A percentile compares a stretch with the other conserved stretches of the same genome.
These are phyloP conservation scores for Ferdinandea cuprea DNA, from an alignment of 2,888 invertebrate species.

Conservation along the genomic window DNA sequence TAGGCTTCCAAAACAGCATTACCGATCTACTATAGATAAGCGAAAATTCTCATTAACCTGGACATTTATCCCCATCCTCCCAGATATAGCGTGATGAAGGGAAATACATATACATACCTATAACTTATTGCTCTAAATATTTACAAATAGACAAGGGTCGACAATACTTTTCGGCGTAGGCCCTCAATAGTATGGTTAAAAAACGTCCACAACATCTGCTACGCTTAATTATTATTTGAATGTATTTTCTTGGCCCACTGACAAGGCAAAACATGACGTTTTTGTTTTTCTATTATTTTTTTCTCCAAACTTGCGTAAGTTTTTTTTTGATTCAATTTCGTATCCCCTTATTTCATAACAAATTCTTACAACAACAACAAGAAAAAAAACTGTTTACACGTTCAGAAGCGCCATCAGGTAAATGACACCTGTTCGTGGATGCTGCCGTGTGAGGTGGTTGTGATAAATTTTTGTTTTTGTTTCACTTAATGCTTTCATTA, in stretches of 20 bases:
- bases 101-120: no score
- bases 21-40: neutral
- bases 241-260: slow-evolving; percentile 35
- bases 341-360: slow-evolving; percentile 42
- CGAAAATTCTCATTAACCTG: neutral
- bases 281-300: slow-evolving; percentile 10
- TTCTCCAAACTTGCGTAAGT: slow-evolving; percentile 38
- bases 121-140: slow-evolving; percentile 21
- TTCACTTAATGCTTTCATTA: neutral
- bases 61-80: neutral
- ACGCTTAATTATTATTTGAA: slow-evolving; percentile 3
- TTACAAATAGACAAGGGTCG: slow-evolving; percentile 10
- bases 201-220: slow-evolving; percentile 9
- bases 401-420: slow-evolving; percentile 30
- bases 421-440: slow-evolving; percentile 51
- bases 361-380: neutral
- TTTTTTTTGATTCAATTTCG: neutral
- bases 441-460: slow-evolving; percentile 19
- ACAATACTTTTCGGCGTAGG: neutral
- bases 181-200: neutral
- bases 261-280: slow-evolving; percentile 51
- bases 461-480: neutral
- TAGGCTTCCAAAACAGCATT: neutral
- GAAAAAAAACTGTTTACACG: neutral
- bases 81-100: no score